Percentiles rank a stretch among this genome's conserved stretches.
Conservation (phyloP, 2,888 invertebrate species). For the Blastobasis lacticolella region DNA sequence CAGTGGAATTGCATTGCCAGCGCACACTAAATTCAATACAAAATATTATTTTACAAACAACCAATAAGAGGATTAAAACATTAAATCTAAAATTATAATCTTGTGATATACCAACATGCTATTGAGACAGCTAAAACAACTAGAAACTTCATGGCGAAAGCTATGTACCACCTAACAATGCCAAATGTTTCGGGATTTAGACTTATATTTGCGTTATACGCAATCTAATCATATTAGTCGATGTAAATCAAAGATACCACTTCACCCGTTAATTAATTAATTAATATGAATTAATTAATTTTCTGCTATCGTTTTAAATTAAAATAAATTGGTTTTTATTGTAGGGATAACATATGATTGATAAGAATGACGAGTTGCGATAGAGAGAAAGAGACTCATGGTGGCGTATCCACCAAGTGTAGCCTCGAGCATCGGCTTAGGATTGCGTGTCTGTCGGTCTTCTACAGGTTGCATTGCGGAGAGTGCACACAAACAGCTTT, state of each 20-base stretch:
- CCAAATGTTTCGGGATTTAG: background rate
- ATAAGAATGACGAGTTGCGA: too few species aligned
- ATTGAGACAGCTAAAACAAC: slow-evolving; percentile 21
- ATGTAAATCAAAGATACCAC: background rate
- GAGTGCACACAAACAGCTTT: too few species aligned
- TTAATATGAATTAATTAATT: too few species aligned
- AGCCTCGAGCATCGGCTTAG: too few species aligned
- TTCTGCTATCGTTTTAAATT: too few species aligned
- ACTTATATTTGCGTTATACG: background rate
- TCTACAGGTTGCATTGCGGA: too few species aligned
- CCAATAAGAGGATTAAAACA: background rate
- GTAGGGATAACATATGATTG: too few species aligned
- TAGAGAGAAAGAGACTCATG: too few species aligned
- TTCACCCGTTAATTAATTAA: too few species aligned
- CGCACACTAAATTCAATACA: slow-evolving; percentile 32
- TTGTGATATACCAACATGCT: slow-evolving; percentile 23
- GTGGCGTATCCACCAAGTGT: too few species aligned
- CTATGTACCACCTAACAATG: background rate
- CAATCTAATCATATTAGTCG: background rate
- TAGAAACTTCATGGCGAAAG: slow-evolving; percentile 23
- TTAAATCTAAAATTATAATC: background rate
- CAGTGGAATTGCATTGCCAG: slow-evolving; percentile 29
- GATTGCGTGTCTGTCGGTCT: too few species aligned
- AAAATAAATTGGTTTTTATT: too few species aligned
- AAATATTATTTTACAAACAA: background rate